Percentiles rank a stretch among this genome's conserved stretches.
Conservation (phyloP, 2,797 vertebrate species). For the Hypotaenidia okinawae region DNA sequence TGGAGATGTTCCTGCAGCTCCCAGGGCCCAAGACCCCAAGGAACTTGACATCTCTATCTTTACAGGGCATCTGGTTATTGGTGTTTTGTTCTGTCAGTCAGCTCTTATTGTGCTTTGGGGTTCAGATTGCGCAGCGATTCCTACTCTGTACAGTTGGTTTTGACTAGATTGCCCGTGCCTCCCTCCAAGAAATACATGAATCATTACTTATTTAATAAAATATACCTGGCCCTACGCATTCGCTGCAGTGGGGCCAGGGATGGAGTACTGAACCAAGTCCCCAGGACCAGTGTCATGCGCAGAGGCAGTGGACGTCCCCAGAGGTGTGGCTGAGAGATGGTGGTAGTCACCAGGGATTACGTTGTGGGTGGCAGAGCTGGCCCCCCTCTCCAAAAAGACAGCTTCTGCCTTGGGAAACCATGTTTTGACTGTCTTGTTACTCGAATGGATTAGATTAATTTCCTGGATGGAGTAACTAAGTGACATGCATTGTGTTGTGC, state of each 20-base stretch:
- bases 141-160: background rate
- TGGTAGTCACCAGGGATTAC: background rate
- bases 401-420: background rate
- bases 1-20: background rate
- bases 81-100: background rate
- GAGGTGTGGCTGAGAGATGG: background rate
- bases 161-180: background rate
- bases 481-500: background rate
- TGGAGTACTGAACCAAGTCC: accelerated
- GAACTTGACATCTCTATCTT: background rate
- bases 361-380: background rate
- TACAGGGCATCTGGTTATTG: background rate
- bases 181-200: background rate
- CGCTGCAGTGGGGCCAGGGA: accelerated
- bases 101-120: background rate
- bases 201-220: background rate
- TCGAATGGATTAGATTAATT: background rate
- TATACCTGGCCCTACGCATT: background rate
- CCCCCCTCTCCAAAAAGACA: background rate
- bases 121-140: background rate
- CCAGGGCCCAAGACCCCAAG: background rate
- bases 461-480: background rate
- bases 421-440: background rate
- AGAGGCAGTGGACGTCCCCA: background rate
- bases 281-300: accelerated